phyloP scores from a whole-genome alignment of 2,113 vertebrate genomes.

The Prolemur simus region DNA sequence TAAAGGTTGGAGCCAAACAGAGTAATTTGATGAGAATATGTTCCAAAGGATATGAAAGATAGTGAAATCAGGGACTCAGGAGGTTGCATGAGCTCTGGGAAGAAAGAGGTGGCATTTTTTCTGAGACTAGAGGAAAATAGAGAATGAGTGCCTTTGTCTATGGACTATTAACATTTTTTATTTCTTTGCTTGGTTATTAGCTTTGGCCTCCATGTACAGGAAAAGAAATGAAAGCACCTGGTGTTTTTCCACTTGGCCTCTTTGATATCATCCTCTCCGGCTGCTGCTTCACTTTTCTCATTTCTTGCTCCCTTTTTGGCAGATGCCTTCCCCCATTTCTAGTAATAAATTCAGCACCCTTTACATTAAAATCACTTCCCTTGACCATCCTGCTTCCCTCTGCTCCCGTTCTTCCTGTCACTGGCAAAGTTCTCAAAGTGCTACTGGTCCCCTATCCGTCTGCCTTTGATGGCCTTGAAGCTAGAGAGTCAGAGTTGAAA shows the following conservation, averaged over 20 bases:
- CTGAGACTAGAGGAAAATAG: not conserved
- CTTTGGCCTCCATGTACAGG: not conserved
- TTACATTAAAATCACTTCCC: not conserved
- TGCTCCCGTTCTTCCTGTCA: not conserved
- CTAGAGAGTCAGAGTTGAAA: not conserved
- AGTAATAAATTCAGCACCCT: not conserved
- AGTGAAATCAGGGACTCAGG: not conserved
- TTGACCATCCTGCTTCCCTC: not conserved
- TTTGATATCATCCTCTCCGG: not conserved
- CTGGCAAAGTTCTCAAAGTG: not conserved
- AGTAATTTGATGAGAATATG: not conserved
- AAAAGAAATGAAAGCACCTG: not conserved
- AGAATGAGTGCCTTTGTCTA: not conserved
- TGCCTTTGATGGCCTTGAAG: not conserved
- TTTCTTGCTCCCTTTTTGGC: not conserved
- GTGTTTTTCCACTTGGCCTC: not conserved
- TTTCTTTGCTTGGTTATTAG: slow-evolving; percentile 36
- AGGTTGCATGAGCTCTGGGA: not conserved
- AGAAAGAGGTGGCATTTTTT: not conserved
- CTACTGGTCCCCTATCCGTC: accelerated
- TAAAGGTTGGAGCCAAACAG: not conserved
- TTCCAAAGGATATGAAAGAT: not conserved
- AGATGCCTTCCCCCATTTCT: not conserved
- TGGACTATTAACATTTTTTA: not conserved
- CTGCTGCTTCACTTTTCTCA: not conserved